Conservation (phyloP, 2,888 invertebrate species). For the Yponomeuta plumbellus region DNA sequence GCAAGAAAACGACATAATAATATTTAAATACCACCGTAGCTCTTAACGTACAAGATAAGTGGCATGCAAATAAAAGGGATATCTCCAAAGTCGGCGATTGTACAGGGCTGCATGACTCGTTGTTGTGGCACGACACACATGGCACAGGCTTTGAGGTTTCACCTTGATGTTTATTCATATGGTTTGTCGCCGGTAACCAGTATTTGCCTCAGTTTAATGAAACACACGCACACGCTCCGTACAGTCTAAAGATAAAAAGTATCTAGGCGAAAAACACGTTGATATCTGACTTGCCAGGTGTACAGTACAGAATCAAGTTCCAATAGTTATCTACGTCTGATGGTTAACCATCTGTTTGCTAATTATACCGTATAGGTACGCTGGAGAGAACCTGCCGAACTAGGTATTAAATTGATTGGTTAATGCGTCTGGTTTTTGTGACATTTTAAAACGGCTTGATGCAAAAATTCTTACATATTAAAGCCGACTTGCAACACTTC, state of each 20-base stretch:
- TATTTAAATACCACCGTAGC: too few species aligned
- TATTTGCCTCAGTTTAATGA: conserved; percentile 26
- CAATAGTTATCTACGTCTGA: not conserved
- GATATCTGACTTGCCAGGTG: not conserved
- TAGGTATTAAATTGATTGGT: too few species aligned
- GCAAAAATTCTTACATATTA: too few species aligned
- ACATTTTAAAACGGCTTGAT: too few species aligned
- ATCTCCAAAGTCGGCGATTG: too few species aligned
- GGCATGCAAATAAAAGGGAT: too few species aligned
- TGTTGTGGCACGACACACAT: not conserved
- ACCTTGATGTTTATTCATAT: conserved; percentile 71
- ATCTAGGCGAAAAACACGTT: not conserved
- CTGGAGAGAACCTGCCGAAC: not conserved
- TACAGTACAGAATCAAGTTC: not conserved
- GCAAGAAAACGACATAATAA: too few species aligned
- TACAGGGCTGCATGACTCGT: not conserved
- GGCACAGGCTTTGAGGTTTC: conserved; percentile 33
- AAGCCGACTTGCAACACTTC: too few species aligned
- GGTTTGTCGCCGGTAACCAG: conserved; percentile 44
- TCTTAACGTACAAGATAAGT: too few species aligned
- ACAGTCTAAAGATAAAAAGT: not conserved
- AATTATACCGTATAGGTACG: not conserved
- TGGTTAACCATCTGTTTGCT: not conserved
- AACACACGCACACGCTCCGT: not conserved
- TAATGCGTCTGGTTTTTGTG: too few species aligned